Evolutionary conservation across 2,888 invertebrate genomes (phyloP), one percentile per base, ranked within the genome.

Genomic region (Pterobdella sp.): DNA sequence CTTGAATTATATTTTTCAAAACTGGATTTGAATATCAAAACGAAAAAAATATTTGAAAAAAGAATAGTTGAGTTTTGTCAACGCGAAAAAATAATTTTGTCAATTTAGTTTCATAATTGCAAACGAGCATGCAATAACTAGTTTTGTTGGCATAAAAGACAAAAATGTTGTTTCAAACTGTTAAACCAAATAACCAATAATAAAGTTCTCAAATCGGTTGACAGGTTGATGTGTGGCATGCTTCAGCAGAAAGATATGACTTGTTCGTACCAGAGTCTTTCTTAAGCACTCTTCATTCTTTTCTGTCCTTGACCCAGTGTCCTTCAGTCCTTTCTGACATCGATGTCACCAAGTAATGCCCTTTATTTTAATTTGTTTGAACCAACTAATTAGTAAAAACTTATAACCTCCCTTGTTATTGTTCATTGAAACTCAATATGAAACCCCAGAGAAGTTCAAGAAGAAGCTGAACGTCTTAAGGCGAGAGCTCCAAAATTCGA

Each of bases 161-260:
- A n/a, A n/a, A n/a, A n/a, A n/a, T n/a, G n/a, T n/a, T n/a, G n/a
- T n/a, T n/a, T n/a, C n/a, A n/a, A n/a, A n/a, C n/a, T n/a, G n/a
- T n/a, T n/a, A n/a, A n/a, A n/a, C n/a, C n/a, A n/a, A n/a, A n/a
- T n/a, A n/a, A n/a, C n/a, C n/a, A n/a, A n/a, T n/a, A n/a, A n/a
- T n/a, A n/a, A n/a, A n/a, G n/a, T n/a, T n/a, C n/a, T n/a, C n/a
- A n/a, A n/a, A n/a, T n/a, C n/a, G n/a, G n/a, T n/a, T 42, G n/a
- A 4, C 60, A 65, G 65, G 3, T 35, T 4, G 65, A 65, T 65
- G 31, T 65, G 65, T 65, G 65, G 65, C 35, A 65, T 34, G 65
- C 65, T 35, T 32, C 65, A 4, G 7, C 4, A 2, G 65, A 65
- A 22, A 32, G 65, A 22, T 65, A 65, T 34, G 65, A 65, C 65